These are phyloP conservation scores for Sussaba pulchella DNA, from an alignment of 2,888 invertebrate species.

Conservation along the genomic window DNA sequence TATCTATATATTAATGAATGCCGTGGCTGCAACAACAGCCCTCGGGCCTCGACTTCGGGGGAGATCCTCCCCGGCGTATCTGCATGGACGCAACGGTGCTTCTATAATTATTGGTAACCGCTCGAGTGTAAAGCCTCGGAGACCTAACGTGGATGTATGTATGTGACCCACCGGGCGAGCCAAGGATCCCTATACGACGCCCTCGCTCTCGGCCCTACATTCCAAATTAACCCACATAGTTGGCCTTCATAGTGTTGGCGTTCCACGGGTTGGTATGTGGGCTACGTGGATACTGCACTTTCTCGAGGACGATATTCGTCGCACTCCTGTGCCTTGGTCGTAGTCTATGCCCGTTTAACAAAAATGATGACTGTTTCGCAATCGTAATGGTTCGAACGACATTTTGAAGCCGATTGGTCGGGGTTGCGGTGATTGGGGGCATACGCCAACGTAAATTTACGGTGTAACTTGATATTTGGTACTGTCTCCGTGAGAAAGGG, in stretches of 20 bases:
- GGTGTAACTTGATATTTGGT: too few species aligned
- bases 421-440: too few species aligned
- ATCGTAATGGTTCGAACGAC: too few species aligned
- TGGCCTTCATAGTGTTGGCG: neutral
- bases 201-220: constrained; percentile 23
- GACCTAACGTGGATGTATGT: constrained; percentile 55
- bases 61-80: constrained; percentile 63
- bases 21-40: neutral
- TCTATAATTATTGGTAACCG: constrained; percentile 69
- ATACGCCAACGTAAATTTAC: too few species aligned
- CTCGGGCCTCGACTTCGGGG: constrained; percentile 46
- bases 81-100: constrained; percentile 63
- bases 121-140: constrained; percentile 65
- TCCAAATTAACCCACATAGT: constrained; percentile 19
- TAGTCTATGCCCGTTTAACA: too few species aligned
- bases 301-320: neutral
- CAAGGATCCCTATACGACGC: constrained; percentile 41
- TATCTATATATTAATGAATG: neutral
- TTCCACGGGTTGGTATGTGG: neutral
- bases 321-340: too few species aligned
- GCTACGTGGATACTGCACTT: neutral
- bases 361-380: too few species aligned
- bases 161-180: constrained; percentile 50
- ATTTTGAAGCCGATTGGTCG: too few species aligned
- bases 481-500: too few species aligned